phyloP scores from a whole-genome alignment of 2,888 invertebrate genomes.

The Pyrrhia umbra region DNA sequence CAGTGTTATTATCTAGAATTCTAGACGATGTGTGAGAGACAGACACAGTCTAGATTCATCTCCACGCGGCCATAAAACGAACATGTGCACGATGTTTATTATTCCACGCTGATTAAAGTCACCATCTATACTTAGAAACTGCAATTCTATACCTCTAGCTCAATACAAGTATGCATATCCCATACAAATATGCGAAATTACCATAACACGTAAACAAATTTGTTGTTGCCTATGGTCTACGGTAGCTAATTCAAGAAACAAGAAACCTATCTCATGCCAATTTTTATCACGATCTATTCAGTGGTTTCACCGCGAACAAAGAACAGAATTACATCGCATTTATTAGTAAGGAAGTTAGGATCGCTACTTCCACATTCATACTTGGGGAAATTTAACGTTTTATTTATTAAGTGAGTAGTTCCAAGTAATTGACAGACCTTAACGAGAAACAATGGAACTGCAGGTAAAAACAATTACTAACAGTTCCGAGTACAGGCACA shows the following conservation, averaged over 20 bases:
- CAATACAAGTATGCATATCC: slow-evolving; percentile 2
- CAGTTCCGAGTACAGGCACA: slow-evolving; percentile 29
- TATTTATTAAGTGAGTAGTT: slow-evolving; percentile 9
- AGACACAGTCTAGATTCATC: slow-evolving; percentile 22
- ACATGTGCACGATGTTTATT: slow-evolving; percentile 28
- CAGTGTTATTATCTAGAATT: background rate
- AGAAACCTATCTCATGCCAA: background rate
- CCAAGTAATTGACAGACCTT: slow-evolving; percentile 11
- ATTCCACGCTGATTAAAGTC: slow-evolving; percentile 21
- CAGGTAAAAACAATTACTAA: slow-evolving; percentile 39
- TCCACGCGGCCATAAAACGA: slow-evolving; percentile 22
- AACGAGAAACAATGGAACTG: slow-evolving; percentile 16
- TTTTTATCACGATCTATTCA: background rate
- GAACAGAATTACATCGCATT: background rate
- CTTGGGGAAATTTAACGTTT: slow-evolving; percentile 12
- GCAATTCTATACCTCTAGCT: slow-evolving; percentile 8
- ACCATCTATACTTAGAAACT: slow-evolving; percentile 25
- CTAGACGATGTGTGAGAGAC: background rate
- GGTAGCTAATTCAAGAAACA: no score
- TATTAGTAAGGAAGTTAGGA: slow-evolving; percentile 1
- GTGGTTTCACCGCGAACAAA: background rate
- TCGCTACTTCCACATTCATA: background rate
- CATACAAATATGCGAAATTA: slow-evolving; percentile 11
- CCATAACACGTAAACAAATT: slow-evolving; percentile 1
- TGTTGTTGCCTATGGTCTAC: background rate